Evolutionary conservation across 2,113 vertebrate species (phyloP).

Genomic region (Myiagra hebetior): DNA sequence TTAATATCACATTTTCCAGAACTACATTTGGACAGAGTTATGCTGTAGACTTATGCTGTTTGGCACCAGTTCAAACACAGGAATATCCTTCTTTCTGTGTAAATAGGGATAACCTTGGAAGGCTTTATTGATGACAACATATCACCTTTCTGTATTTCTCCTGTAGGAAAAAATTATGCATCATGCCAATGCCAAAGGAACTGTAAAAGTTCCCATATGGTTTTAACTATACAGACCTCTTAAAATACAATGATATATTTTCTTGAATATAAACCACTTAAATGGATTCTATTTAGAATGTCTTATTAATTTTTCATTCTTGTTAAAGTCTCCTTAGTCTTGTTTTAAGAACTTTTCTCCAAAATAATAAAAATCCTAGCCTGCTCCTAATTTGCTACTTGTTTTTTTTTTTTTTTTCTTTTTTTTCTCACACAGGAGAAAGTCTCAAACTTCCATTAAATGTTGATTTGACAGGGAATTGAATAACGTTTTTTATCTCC

Average conservation of each 20-base stretch:
- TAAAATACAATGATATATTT: neutral
- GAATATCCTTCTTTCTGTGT: neutral
- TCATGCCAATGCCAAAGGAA: neutral
- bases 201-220: slow-evolving; percentile 1
- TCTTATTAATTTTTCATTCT: slow-evolving; percentile 16
- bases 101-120: neutral
- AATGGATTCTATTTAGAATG: neutral
- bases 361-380: neutral
- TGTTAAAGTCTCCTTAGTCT: neutral
- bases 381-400: neutral
- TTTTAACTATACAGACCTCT: neutral
- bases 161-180: neutral
- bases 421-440: neutral
- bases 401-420: neutral
- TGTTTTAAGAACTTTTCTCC: neutral
- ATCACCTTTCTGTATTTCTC: neutral
- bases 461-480: neutral
- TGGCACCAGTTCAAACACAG: neutral
- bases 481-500: neutral
- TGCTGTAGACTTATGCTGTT: neutral
- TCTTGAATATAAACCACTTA: neutral
- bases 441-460: neutral
- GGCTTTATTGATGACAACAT: neutral
- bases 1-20: neutral
- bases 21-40: neutral